phyloP scores from a whole-genome alignment of 1,140 invertebrate genomes.

The Pemphigus obesinymphae region DNA sequence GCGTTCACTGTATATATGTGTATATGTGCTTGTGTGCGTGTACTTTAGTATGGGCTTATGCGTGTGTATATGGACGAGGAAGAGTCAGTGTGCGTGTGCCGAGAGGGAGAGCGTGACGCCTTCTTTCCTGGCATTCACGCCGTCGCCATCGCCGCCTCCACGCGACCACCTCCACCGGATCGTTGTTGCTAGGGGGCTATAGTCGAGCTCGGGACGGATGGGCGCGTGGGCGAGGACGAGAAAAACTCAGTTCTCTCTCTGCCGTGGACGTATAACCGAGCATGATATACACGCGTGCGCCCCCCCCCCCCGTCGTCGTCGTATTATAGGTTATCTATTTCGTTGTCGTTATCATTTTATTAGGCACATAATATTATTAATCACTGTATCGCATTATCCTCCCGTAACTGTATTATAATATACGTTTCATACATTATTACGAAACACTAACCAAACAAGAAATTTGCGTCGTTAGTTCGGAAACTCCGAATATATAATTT shows the following conservation, averaged over 20 bases:
- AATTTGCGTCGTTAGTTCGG: too few species aligned
- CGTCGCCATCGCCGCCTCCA: not conserved
- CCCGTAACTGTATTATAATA: too few species aligned
- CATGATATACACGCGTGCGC: not conserved
- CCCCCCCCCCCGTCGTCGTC: too few species aligned
- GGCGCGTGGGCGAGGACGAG: not conserved
- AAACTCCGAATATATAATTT: too few species aligned
- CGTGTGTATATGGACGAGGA: not conserved
- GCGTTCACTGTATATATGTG: not conserved
- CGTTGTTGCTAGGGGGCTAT: slow-evolving; percentile 22
- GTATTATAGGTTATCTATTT: too few species aligned
- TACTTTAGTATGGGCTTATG: not conserved
- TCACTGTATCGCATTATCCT: too few species aligned
- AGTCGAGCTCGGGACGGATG: not conserved
- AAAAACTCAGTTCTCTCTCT: not conserved
- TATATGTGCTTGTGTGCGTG: not conserved
- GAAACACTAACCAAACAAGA: too few species aligned
- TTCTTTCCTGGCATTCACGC: not conserved
- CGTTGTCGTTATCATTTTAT: too few species aligned
- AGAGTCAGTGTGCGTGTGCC: not conserved
- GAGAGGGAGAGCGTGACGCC: slow-evolving; percentile 4
- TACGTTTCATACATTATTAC: too few species aligned
- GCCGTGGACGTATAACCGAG: not conserved
- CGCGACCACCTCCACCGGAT: not conserved
- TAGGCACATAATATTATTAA: too few species aligned